Conservation (phyloP, 2,113 vertebrate species). For the Ascaphus truei region DNA sequence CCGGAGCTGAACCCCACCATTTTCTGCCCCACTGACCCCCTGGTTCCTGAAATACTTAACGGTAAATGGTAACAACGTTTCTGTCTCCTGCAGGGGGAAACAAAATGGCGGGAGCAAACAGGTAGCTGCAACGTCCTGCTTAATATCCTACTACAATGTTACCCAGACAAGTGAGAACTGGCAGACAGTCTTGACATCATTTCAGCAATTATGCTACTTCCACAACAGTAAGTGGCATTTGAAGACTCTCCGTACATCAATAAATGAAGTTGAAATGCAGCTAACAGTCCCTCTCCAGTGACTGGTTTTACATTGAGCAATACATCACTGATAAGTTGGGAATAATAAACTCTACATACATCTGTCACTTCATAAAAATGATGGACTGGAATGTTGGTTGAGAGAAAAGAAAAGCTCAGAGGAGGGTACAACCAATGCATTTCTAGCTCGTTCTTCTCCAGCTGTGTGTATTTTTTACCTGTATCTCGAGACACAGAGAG, state of each 20-base stretch:
- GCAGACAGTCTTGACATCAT: background rate
- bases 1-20: too few relatives aligned
- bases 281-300: background rate
- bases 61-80: too few relatives aligned
- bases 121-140: too few relatives aligned
- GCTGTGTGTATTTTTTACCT: too few relatives aligned
- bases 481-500: too few relatives aligned
- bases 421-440: slow-evolving; percentile 1
- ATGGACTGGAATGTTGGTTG: background rate
- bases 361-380: background rate
- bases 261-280: background rate
- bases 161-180: too few relatives aligned
- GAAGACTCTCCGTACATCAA: background rate
- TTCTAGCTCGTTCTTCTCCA: background rate
- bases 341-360: background rate
- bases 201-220: background rate
- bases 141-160: too few relatives aligned
- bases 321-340: background rate
- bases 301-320: background rate
- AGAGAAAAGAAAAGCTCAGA: background rate
- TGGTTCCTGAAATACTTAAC: too few relatives aligned
- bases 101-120: too few relatives aligned
- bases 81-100: too few relatives aligned
- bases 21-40: too few relatives aligned
- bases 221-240: background rate